Conservation (phyloP, 2,113 vertebrate genomes). For the Ophthalmotilapia sp. region DNA sequence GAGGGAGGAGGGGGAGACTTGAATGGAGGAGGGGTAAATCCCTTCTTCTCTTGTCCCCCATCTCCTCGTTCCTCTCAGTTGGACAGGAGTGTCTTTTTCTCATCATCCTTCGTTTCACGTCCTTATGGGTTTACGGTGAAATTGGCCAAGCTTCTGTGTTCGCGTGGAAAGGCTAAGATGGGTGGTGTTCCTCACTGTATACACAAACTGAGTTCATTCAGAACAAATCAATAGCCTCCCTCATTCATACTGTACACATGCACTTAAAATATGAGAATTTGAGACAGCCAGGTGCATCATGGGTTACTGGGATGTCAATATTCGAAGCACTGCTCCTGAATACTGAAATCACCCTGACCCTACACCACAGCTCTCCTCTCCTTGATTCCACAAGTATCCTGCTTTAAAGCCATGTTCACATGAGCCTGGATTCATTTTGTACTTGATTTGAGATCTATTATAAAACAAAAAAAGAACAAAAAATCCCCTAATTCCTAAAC, state of each 20-base stretch:
- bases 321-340: constrained; percentile 13
- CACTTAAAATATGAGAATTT: constrained; percentile 46
- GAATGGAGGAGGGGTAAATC: constrained; percentile 1
- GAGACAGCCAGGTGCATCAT: constrained; percentile 29
- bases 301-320: constrained; percentile 49
- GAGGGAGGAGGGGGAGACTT: neutral
- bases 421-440: neutral
- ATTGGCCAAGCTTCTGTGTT: neutral
- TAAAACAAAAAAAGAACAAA: neutral
- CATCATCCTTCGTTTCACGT: neutral
- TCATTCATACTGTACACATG: constrained; percentile 18
- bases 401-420: neutral
- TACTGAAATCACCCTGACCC: constrained; percentile 33
- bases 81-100: constrained; percentile 3
- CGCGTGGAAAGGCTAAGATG: neutral
- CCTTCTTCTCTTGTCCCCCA: constrained; percentile 5
- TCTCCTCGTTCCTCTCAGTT: constrained; percentile 16
- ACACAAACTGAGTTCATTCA: constrained; percentile 14
- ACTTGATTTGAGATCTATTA: neutral
- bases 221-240: constrained; percentile 30
- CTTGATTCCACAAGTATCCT: constrained; percentile 16
- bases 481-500: neutral
- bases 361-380: neutral
- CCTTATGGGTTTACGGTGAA: neutral
- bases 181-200: too few species aligned